A percentile compares a stretch with the other conserved stretches of the same genome.
Evolutionary conservation across 2,797 vertebrate species (phyloP).

Genomic region (Tauraco hartlaubi): DNA sequence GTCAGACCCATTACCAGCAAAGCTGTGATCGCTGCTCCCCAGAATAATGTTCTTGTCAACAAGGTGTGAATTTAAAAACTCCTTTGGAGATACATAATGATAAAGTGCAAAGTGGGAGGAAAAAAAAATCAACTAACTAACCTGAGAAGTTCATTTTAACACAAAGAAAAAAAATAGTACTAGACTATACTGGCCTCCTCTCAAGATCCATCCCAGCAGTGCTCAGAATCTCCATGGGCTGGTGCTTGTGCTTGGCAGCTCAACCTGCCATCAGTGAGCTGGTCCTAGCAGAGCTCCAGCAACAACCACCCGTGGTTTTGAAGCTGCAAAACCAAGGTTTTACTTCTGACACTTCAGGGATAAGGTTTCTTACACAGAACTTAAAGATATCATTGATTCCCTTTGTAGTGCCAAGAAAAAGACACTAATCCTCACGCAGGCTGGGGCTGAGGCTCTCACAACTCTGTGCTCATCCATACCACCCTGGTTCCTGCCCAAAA

Average conservation of each 20-base stretch:
- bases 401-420: background rate
- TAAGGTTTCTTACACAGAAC: background rate
- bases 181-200: background rate
- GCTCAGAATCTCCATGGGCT: fast-evolving
- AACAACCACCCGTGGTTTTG: background rate
- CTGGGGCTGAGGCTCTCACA: background rate
- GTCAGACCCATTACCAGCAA: background rate
- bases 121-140: background rate
- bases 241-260: background rate
- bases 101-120: background rate
- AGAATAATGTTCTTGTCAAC: background rate
- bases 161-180: fast-evolving
- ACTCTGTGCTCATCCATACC: background rate
- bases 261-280: background rate
- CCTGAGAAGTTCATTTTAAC: background rate
- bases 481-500: background rate
- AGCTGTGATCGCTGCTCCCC: background rate
- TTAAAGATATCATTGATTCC: background rate
- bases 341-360: background rate
- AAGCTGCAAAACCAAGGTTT: background rate
- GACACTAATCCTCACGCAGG: background rate
- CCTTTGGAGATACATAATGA: background rate
- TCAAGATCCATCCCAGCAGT: background rate
- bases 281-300: background rate
- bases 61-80: background rate